A percentile compares a stretch with the other conserved stretches of the same genome.
Conservation (phyloP, 2,113 vertebrate genomes). For the Mandrillus leucophaeus region DNA sequence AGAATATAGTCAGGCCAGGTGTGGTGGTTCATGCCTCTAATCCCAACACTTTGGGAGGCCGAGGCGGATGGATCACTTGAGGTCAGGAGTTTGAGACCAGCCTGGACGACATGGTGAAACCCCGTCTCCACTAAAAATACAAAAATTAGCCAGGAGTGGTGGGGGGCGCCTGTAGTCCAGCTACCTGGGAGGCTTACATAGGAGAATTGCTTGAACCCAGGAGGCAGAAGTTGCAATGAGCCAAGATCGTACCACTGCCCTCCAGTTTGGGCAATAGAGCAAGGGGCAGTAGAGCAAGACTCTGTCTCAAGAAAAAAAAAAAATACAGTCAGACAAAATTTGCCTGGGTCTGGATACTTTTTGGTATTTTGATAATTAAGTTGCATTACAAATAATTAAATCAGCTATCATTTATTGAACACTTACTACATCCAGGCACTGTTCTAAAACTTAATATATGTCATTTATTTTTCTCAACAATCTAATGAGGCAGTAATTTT, state of each 20-base stretch:
- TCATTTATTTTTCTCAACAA: not conserved
- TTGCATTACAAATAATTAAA: not conserved
- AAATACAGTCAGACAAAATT: not conserved
- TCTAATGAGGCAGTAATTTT: not conserved
- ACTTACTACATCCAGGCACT: not conserved
- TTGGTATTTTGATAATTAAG: not conserved
- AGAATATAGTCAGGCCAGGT: not conserved
- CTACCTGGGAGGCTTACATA: not conserved
- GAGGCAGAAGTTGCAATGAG: not conserved
- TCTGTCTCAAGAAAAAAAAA: no score
- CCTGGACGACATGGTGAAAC: not conserved
- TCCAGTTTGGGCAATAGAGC: no score
- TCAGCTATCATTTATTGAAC: not conserved
- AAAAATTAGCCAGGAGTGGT: not conserved
- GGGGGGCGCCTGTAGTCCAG: not conserved
- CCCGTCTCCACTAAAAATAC: not conserved
- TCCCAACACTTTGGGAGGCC: no score
- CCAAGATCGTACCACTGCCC: no score
- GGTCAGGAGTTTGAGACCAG: not conserved
- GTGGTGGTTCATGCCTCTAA: no score
- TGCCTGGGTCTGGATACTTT: not conserved
- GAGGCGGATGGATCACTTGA: no score
- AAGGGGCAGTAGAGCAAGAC: no score
- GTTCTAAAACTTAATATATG: not conserved
- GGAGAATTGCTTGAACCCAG: not conserved